Base-by-base conservation (phyloP, 2,888 invertebrate species). In the Anorthoa munda region DNA sequence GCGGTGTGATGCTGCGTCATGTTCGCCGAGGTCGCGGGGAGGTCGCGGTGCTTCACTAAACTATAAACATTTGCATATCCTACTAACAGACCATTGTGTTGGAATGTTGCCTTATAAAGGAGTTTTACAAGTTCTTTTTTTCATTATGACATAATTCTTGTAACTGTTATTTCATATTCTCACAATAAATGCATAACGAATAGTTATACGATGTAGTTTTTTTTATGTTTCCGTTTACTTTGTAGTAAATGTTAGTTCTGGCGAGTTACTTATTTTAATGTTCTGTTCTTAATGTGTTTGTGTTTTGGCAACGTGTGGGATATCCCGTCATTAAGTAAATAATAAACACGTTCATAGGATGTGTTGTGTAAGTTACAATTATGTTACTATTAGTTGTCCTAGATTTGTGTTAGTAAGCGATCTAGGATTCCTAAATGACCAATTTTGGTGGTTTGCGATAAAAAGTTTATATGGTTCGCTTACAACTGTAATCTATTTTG, bases 1-100 rank as follows among this genome's bases (percentile, higher is more conserved):
- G 72, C 48, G 51, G 60, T 31, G 58, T 72, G 79, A 75, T 79
- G 82, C 73, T 66, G 81, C 79, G 71, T 76, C 76, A 78, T 76
- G 73, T 65, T 15, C 50, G 11, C 15, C 86, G 83, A 86, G 86
- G 86, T 56, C 86, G 72, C 56, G 9, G 45, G 66, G 77, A 86
- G 86, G 85, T 83, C 83, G 53, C 60, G 50, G 75, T 65, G 77
- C 65, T 80, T 73, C 72, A 85, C 85, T 84, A 64, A 84, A 84
- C 78, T 84, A 80, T 72, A 69, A 77, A 77, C 48, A 84, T 84
- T 78, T 77, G 78, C 76, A 79, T 84, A 86, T 82, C 63, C 61
- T 77, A 79, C 50, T 75, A 80, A 75, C 75, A 77, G 71, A 64
- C 70, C 72, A 80, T 82, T 86, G 75, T 86, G 70, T 68, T 45